Evolutionary conservation across 1,140 invertebrate species (phyloP), one percentile per base, ranked within the genome.

Genomic region (Brachionus paranguensis): DNA sequence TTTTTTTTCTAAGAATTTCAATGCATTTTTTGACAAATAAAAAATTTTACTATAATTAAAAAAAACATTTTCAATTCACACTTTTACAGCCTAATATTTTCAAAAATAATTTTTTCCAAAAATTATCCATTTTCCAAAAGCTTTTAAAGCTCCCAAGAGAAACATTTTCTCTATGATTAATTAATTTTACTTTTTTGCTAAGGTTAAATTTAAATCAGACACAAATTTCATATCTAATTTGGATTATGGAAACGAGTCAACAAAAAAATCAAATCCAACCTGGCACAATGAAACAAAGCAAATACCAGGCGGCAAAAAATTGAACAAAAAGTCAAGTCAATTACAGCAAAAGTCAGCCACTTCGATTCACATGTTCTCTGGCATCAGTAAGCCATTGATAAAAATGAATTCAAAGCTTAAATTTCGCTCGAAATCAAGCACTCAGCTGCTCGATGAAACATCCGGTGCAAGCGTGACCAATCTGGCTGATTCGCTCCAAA

Each of bases 131-230:
- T 24, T 24, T 24, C 24, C 24, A 24, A 24, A 24, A 24, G 24
- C 24, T 24, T 24, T 24, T 24, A 24, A 24, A 24, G 33, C 33
- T 37, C 33, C 33, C 33, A 7, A 37, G 33, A 37, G 33, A 37
- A 37, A 0, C 33, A 7, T 7, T 37, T 37, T 37, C 6, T 7
- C 0, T 6, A 7, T 37, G 4, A 37, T 37, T 37, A 37, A 37
- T 68, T 12, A 68, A 33, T 43, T 72, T 45, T 41, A 1, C 6
- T 43, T 72, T 43, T 17, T 72, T 72, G 33, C 6, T 37, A 41
- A 72, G 68, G 37, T 43, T 43, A 72, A 72, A 72, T 72, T 72
- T 43, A 72, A 72, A 72, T 72, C 68, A 45, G 68, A 72, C n/a
- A 72, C 68, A 20, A 72, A 72, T 72, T 72, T 72, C 17, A 43